A percentile compares a stretch with the other conserved stretches of the same genome.
These are phyloP conservation scores for Ferdinandea cuprea DNA, from an alignment of 2,888 invertebrate genomes.

Conservation along the genomic window DNA sequence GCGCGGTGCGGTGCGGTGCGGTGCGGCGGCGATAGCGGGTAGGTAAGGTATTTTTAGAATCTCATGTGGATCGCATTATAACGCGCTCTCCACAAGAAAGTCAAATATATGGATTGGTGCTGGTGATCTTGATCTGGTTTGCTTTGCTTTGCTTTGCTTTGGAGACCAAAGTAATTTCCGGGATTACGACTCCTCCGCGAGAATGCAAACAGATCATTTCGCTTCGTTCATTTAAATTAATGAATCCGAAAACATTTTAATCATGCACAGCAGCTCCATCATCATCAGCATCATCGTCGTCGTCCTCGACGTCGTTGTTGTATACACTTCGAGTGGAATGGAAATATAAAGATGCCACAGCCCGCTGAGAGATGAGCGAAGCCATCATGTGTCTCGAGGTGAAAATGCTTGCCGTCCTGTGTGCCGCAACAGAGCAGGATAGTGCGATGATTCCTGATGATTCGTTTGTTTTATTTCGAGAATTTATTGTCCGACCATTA, in stretches of 20 bases:
- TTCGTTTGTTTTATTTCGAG: slow-evolving; percentile 74
- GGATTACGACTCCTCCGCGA: slow-evolving; percentile 28
- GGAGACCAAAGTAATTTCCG: slow-evolving; percentile 31
- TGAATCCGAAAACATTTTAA: slow-evolving; percentile 77
- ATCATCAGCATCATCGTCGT: slow-evolving; percentile 61
- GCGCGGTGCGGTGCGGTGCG: too few species aligned
- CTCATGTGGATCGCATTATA: slow-evolving; percentile 20
- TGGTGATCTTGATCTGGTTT: slow-evolving; percentile 48
- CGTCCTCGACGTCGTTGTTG: too few species aligned
- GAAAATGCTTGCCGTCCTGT: slow-evolving; percentile 54
- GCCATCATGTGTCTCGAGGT: slow-evolving; percentile 72
- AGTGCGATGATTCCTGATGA: slow-evolving; percentile 73
- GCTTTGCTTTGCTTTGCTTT: too few species aligned
- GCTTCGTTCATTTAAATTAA: slow-evolving; percentile 76
- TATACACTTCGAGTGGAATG: slow-evolving; percentile 25
- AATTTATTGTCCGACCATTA: slow-evolving; percentile 74
- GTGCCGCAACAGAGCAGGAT: slow-evolving; percentile 16
- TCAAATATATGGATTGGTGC: slow-evolving; percentile 1
- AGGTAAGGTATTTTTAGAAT: slow-evolving; percentile 43
- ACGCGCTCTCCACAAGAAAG: background rate
- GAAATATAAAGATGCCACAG: slow-evolving; percentile 66
- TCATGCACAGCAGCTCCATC: slow-evolving; percentile 75
- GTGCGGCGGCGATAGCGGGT: too few species aligned
- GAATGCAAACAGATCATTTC: slow-evolving; percentile 54
- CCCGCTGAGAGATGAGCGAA: slow-evolving; percentile 62